Conservation (phyloP, 92 coral and sea anemone species). For the Ricordea florida region DNA sequence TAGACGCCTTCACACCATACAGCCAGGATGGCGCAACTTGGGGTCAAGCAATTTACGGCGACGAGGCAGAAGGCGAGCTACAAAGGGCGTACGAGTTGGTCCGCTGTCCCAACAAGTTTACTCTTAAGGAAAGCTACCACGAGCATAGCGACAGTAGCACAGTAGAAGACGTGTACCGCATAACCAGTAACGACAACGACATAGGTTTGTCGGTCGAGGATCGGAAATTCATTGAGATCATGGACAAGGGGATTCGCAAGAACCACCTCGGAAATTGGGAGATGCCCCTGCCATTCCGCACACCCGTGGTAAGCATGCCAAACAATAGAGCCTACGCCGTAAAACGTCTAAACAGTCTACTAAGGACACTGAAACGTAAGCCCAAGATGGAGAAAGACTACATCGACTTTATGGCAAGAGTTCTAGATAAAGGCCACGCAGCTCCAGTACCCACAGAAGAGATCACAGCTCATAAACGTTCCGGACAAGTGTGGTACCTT, state of each 20-base stretch:
- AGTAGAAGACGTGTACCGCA: not conserved
- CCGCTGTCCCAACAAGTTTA: constrained; percentile 11
- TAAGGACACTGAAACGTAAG: constrained; percentile 7
- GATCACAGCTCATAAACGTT: not conserved
- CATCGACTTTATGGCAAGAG: constrained; percentile 21
- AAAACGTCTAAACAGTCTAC: constrained; percentile 13
- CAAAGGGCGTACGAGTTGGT: constrained; percentile 7
- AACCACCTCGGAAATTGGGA: constrained; percentile 32
- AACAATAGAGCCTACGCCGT: not conserved
- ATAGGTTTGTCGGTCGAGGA: constrained; percentile 2
- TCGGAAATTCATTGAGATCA: constrained; percentile 4
- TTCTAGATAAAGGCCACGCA: constrained; percentile 36
- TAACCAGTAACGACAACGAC: constrained; percentile 2
- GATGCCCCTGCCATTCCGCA: constrained; percentile 3
- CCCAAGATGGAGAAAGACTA: constrained; percentile 31
- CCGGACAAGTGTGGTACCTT: constrained; percentile 30
- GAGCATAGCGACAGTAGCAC: not conserved
- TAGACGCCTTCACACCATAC: not conserved
- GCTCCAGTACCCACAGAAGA: not conserved
- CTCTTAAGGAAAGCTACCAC: not conserved
- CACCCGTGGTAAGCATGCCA: not conserved
- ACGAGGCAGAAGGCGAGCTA: not conserved
- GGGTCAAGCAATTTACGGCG: not conserved
- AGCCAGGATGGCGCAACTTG: not conserved
- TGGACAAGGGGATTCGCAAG: constrained; percentile 14